These are phyloP conservation scores for Delichon dasypus DNA, from an alignment of 2,797 vertebrate species.

Conservation along the genomic window DNA sequence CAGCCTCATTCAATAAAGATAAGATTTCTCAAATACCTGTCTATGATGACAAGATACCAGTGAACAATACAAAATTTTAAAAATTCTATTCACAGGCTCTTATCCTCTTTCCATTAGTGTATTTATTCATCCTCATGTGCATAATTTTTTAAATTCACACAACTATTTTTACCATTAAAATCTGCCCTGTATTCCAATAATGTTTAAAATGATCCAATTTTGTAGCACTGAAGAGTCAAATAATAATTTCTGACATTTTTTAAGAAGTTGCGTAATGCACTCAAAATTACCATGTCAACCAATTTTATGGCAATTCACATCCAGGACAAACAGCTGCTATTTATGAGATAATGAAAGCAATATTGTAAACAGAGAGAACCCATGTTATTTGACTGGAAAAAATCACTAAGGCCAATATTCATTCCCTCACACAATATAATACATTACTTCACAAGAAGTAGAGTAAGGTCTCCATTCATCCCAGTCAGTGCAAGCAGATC, in stretches of 20 bases:
- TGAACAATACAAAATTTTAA: background rate
- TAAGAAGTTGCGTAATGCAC: background rate
- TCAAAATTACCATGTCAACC: background rate
- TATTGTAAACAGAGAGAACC: background rate
- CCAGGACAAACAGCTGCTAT: background rate
- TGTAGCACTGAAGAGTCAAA: background rate
- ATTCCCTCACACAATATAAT: background rate
- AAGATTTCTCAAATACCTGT: background rate
- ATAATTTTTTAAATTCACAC: background rate
- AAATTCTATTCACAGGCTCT: background rate
- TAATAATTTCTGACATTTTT: background rate
- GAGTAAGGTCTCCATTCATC: background rate
- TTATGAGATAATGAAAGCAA: background rate
- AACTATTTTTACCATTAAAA: background rate
- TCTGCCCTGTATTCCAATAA: background rate
- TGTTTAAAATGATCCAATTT: background rate
- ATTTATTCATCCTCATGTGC: background rate
- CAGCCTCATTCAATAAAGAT: background rate
- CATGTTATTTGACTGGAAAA: background rate
- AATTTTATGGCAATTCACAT: background rate
- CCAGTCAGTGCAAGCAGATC: background rate
- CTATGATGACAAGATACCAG: rapidly evolving
- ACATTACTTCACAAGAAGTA: background rate
- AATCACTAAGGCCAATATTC: background rate
- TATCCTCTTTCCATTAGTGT: background rate